These are phyloP conservation scores for Corythaeola cristata DNA, from an alignment of 2,113 vertebrate genomes.

Conservation along the genomic window DNA sequence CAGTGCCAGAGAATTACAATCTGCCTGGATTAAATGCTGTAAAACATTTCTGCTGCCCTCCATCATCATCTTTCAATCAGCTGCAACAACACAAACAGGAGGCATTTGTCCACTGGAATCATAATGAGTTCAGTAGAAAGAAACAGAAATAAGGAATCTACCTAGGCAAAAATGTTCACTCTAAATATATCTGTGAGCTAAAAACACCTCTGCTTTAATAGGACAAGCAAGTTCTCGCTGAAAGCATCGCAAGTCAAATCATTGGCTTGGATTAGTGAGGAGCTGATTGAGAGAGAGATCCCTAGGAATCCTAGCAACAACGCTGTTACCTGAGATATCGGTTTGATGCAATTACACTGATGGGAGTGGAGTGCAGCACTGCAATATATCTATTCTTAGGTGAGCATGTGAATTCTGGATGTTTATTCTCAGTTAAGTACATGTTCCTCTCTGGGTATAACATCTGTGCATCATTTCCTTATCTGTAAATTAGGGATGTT, in stretches of 20 bases:
- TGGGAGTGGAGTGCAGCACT: neutral
- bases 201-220: neutral
- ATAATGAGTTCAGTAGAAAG: neutral
- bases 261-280: neutral
- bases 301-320: constrained; percentile 43
- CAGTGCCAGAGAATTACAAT: neutral
- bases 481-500: neutral
- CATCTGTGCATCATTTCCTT: constrained; percentile 1
- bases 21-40: neutral
- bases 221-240: neutral
- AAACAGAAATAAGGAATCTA: neutral
- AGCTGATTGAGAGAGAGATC: neutral
- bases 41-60: neutral
- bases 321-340: neutral
- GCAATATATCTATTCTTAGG: neutral
- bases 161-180: neutral
- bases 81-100: neutral
- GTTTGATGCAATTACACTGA: neutral
- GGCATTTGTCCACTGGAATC: neutral
- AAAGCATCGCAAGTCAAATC: neutral
- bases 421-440: constrained; percentile 15
- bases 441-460: neutral
- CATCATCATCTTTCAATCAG: neutral
- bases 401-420: constrained; percentile 14
- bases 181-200: neutral